Conservation (phyloP, 2,113 vertebrate species). For the Grallaria varia region DNA sequence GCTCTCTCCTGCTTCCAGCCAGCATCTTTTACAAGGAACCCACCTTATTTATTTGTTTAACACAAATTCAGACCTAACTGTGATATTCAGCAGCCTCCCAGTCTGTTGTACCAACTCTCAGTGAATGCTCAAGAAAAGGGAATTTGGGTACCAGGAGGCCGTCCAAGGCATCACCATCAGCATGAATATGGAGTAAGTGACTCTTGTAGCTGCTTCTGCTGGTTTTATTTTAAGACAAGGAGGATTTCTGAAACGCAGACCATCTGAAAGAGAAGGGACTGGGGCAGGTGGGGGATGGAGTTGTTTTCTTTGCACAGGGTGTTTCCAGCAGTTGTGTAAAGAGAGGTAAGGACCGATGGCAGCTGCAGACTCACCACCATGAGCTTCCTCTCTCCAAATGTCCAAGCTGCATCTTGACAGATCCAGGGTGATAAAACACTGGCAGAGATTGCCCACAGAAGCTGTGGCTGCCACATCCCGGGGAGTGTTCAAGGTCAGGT, state of each 20-base stretch:
- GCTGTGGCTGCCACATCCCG: background rate
- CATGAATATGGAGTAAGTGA: background rate
- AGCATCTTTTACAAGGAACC: background rate
- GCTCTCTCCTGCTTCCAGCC: background rate
- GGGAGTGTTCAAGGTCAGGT: too few relatives aligned
- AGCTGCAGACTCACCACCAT: background rate
- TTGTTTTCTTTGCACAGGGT: background rate
- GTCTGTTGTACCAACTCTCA: rapidly evolving
- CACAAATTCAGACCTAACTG: background rate
- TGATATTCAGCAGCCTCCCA: background rate
- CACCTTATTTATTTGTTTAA: background rate
- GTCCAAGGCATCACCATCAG: background rate
- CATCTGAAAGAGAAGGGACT: background rate
- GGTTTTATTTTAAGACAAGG: background rate
- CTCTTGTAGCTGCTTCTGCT: background rate
- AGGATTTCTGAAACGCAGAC: background rate
- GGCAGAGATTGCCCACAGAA: background rate
- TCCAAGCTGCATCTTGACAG: rapidly evolving
- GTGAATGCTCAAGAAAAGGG: background rate
- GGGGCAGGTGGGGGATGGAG: background rate
- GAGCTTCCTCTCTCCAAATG: background rate
- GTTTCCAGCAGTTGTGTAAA: background rate
- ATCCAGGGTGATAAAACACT: background rate
- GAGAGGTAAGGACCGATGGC: background rate
- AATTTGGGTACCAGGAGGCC: background rate